phyloP scores from a whole-genome alignment of 2,797 vertebrate genomes.

The Hemibagrus guttatus region DNA sequence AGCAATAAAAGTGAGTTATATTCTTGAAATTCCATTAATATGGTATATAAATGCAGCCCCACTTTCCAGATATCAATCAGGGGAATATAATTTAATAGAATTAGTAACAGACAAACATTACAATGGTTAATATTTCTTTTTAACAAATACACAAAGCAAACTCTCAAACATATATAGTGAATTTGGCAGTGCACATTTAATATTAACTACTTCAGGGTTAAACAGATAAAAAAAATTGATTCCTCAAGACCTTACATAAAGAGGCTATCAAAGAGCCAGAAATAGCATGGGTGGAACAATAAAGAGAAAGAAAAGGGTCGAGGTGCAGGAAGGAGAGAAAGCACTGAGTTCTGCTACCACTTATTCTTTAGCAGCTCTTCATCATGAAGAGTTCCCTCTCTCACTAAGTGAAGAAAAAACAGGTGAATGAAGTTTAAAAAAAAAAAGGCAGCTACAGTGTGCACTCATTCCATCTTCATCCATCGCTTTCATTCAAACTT shows the following conservation, averaged over 20 bases:
- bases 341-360: background rate
- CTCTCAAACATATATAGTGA: background rate
- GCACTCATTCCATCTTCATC: conserved; percentile 20
- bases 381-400: background rate
- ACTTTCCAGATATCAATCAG: background rate
- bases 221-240: conserved; percentile 8
- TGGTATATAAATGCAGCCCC: background rate
- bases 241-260: background rate
- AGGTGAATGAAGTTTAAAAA: background rate
- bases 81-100: too few relatives aligned
- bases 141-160: background rate
- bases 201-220: background rate
- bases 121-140: background rate
- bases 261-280: conserved; percentile 23
- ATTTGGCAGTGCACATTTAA: background rate
- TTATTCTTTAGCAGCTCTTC: conserved; percentile 11
- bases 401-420: background rate
- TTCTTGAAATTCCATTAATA: background rate
- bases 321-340: background rate
- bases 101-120: background rate
- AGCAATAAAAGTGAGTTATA: too few relatives aligned
- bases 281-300: conserved; percentile 20
- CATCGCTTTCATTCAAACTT: conserved; percentile 3
- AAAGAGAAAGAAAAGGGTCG: conserved; percentile 6
- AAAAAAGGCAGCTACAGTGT: background rate